A percentile compares a stretch with the other conserved stretches of the same genome.
phyloP scores from a whole-genome alignment of 2,113 vertebrate species.

The Nibea albiflora region DNA sequence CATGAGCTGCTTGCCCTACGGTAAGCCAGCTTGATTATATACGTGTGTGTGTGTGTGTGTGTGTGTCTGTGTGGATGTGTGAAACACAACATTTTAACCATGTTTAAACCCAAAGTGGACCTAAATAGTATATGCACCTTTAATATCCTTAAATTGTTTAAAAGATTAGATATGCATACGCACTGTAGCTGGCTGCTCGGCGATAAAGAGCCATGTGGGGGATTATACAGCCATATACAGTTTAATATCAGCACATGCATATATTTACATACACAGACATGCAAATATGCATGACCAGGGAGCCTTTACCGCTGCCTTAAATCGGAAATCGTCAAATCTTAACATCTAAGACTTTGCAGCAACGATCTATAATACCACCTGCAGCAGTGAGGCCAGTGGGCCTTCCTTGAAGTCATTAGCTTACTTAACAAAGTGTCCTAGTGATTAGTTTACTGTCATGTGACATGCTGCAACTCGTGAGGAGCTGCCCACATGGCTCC shows the following conservation, averaged over 20 bases:
- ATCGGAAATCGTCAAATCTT: not conserved
- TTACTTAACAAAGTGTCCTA: not conserved
- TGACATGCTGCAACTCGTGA: slow-evolving; percentile 21
- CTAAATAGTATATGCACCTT: not conserved
- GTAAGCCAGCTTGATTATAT: slow-evolving; percentile 75
- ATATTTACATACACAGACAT: too few relatives aligned
- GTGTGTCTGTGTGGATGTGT: not conserved
- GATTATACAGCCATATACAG: too few relatives aligned
- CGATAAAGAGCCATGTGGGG: not conserved
- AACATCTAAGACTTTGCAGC: not conserved
- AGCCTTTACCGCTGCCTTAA: too few relatives aligned
- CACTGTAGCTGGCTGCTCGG: not conserved
- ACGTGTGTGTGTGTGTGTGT: too few relatives aligned
- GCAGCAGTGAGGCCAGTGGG: not conserved
- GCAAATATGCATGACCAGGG: too few relatives aligned
- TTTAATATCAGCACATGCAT: too few relatives aligned
- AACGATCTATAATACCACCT: not conserved
- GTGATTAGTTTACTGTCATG: slow-evolving; percentile 52
- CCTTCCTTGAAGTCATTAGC: slow-evolving; percentile 7
- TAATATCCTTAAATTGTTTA: not conserved
- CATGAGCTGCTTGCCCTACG: slow-evolving; percentile 88
- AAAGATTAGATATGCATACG: not conserved
- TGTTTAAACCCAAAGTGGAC: not conserved
- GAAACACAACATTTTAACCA: not conserved
- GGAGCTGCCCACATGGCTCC: slow-evolving; percentile 29